Base-by-base conservation (phyloP, 1,140 invertebrate genomes). In the Cydia splendana region DNA sequence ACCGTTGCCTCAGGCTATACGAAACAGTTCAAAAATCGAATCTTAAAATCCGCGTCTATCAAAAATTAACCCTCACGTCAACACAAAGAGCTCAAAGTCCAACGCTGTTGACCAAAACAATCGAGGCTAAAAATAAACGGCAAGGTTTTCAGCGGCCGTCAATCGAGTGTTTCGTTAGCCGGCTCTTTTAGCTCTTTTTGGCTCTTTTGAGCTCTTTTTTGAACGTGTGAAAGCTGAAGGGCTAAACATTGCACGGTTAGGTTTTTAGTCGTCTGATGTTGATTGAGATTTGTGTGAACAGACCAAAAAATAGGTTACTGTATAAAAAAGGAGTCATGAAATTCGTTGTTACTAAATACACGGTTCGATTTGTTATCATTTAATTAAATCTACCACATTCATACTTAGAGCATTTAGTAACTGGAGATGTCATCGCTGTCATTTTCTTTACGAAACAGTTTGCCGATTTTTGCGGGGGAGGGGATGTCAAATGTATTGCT, bases 111-210 rank as follows among this genome's bases (percentile, higher is more conserved):
- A 62, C 57, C 18, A 62, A 62, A 62, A 62, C 57, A 24, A 62
- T 62, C 57, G 9, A 6, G 18, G 15, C 57, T 62, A 62, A 62
- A 62, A 62, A 62, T 62, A 62, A 62, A 62, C 51, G 51, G n/a
- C n/a, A 7, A 62, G 57, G 57, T 12, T 62, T 62, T 62, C 57
- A 62, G 57, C 57, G 57, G 57, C 57, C 57, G 57, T 62, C 57
- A 62, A 62, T 62, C 57, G 57, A 12, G 57, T 62, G 57, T 62
- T 62, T 62, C 57, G 20, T 62, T 62, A 57, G 53, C 51, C 51
- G 51, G 51, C 53, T 57, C 53, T 57, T 57, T 20, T 18, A 24
- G 57, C 57, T 24, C 57, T 62, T 24, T 62, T 24, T 62, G 20
- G 9, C 18, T 24, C 9, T 62, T 62, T 24, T 62, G 57, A 62